These are phyloP conservation scores for Drosophila dives DNA, from an alignment of 2,888 invertebrate genomes.

Conservation along the genomic window DNA sequence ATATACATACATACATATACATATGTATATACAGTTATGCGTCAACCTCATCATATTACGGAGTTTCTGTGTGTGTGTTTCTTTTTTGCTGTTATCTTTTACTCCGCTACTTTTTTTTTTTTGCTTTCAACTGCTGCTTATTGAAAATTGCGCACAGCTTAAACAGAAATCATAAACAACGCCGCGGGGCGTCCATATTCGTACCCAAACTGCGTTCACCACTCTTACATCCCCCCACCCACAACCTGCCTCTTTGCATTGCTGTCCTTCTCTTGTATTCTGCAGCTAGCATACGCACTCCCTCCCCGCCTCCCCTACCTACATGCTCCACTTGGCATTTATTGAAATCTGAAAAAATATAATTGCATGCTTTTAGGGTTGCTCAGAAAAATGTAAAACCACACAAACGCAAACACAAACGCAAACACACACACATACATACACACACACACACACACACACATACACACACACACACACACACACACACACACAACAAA, in stretches of 20 bases:
- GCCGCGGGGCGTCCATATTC: constrained; percentile 68
- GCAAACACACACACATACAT: constrained; percentile 5
- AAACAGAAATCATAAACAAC: constrained; percentile 75
- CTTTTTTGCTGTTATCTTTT: constrained; percentile 25
- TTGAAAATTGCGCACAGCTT: constrained; percentile 71
- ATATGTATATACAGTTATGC: background rate
- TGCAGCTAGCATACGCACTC: background rate
- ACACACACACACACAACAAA: constrained; percentile 9
- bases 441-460: too few relatives aligned
- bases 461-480: background rate
- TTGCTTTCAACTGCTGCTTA: constrained; percentile 69
- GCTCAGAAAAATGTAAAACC: constrained; percentile 65
- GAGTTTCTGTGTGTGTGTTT: constrained; percentile 7
- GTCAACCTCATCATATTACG: constrained; percentile 29
- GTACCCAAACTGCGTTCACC: constrained; percentile 12
- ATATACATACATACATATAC: background rate
- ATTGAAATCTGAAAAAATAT: constrained; percentile 73
- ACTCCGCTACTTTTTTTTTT: constrained; percentile 18
- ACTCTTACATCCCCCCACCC: background rate
- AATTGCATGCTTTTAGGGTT: constrained; percentile 79
- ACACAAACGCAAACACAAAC: constrained; percentile 27
- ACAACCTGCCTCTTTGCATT: rapidly evolving
- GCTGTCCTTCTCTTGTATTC: background rate
- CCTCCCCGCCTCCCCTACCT: background rate
- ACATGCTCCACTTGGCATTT: constrained; percentile 57